These are phyloP conservation scores for Rhinichthys klamathensis DNA, from an alignment of 2,113 vertebrate species.

Conservation along the genomic window DNA sequence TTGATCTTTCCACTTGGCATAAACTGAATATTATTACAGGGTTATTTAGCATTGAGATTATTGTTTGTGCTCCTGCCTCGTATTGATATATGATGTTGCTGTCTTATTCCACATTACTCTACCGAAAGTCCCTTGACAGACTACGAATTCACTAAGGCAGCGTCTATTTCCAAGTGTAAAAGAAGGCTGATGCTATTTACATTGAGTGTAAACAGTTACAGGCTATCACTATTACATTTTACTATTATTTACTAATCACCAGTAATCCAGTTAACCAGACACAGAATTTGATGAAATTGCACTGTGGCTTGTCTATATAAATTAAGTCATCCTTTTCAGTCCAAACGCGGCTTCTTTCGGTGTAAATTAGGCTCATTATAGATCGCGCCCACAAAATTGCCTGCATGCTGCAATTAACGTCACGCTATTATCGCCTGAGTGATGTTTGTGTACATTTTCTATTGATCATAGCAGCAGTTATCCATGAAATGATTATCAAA, in stretches of 20 bases:
- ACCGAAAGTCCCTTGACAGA: background rate
- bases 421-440: background rate
- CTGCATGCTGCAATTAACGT: constrained; percentile 14
- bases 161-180: background rate
- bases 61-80: background rate
- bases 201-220: background rate
- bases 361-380: constrained; percentile 1
- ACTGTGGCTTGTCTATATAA: constrained; percentile 17
- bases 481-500: background rate
- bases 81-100: background rate
- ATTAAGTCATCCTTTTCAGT: constrained; percentile 16
- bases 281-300: background rate
- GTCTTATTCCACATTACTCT: background rate
- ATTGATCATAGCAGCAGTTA: constrained; percentile 8
- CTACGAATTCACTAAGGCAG: background rate
- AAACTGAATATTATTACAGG: constrained; percentile 31
- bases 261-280: constrained; percentile 10
- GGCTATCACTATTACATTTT: background rate
- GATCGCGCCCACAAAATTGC: constrained; percentile 14
- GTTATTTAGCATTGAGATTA: background rate
- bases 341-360: background rate
- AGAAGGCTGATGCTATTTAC: constrained; percentile 1
- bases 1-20: constrained; percentile 33
- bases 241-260: constrained; percentile 9
- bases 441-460: constrained; percentile 10